Conservation (phyloP, 2,797 vertebrate species). For the Merluccius polli region DNA sequence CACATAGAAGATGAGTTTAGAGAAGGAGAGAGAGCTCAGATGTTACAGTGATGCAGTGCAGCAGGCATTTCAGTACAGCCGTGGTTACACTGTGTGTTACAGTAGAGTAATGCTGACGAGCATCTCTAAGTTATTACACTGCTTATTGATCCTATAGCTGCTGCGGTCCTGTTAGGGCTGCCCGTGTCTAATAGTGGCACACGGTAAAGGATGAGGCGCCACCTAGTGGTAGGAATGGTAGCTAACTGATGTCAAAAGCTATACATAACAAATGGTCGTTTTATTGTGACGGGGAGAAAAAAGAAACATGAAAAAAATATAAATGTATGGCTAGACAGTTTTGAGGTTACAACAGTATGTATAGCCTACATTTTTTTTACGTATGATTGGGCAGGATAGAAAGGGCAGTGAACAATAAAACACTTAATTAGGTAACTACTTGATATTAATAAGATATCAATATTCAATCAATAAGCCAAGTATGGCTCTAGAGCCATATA, state of each 20-base stretch:
- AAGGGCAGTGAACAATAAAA: too few species aligned
- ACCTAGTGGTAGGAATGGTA: conserved; percentile 52
- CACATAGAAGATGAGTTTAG: neutral
- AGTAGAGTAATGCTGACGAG: neutral
- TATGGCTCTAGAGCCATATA: too few species aligned
- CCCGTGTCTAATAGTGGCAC: neutral
- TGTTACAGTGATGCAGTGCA: neutral
- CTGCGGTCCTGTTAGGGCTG: neutral
- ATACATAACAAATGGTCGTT: neutral
- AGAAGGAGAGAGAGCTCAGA: neutral
- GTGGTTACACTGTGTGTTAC: neutral
- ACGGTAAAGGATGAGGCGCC: conserved; percentile 49
- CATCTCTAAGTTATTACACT: neutral
- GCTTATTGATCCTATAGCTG: neutral
- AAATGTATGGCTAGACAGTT: too few species aligned
- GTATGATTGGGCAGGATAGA: too few species aligned
- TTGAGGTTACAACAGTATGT: too few species aligned
- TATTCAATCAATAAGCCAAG: neutral
- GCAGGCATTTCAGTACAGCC: neutral
- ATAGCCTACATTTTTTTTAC: too few species aligned
- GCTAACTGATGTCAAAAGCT: neutral
- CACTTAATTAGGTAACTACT: too few species aligned
- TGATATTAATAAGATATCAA: neutral
- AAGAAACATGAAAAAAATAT: neutral
- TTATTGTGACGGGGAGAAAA: neutral